A percentile compares a stretch with the other conserved stretches of the same genome.
These are phyloP conservation scores for Sebastes ruberrimus DNA, from an alignment of 2,797 vertebrate genomes.

Conservation along the genomic window DNA sequence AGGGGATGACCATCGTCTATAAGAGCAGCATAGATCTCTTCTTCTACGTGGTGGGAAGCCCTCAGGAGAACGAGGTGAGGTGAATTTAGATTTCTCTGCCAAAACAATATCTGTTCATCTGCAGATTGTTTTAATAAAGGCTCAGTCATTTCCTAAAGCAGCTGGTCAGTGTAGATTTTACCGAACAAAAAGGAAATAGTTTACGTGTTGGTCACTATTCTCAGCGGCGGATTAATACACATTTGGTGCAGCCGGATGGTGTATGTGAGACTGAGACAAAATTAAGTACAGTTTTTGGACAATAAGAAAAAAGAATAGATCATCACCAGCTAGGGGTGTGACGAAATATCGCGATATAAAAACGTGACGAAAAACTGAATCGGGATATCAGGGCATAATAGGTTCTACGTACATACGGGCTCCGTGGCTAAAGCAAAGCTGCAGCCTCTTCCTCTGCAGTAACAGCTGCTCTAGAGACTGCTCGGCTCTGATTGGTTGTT, in stretches of 20 bases:
- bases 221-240: background rate
- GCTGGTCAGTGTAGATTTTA: background rate
- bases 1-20: conserved; percentile 91
- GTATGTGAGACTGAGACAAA: too few relatives aligned
- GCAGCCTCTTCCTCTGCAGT: too few relatives aligned
- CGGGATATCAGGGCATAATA: too few relatives aligned
- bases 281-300: too few relatives aligned
- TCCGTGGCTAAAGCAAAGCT: too few relatives aligned
- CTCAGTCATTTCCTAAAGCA: background rate
- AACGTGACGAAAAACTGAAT: too few relatives aligned
- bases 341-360: too few relatives aligned
- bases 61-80: conserved; percentile 91
- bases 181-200: background rate
- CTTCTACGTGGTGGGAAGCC: conserved; percentile 91
- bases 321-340: too few relatives aligned
- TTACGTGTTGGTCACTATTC: background rate
- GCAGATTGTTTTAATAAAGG: background rate
- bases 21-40: conserved; percentile 91
- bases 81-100: background rate
- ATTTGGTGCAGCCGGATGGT: background rate
- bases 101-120: background rate
- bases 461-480: too few relatives aligned
- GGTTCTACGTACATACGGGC: too few relatives aligned
- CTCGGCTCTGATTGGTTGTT: too few relatives aligned
- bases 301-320: too few relatives aligned